These are phyloP conservation scores for Triplophysa bombifrons DNA, from an alignment of 2,797 vertebrate species.

Conservation along the genomic window DNA sequence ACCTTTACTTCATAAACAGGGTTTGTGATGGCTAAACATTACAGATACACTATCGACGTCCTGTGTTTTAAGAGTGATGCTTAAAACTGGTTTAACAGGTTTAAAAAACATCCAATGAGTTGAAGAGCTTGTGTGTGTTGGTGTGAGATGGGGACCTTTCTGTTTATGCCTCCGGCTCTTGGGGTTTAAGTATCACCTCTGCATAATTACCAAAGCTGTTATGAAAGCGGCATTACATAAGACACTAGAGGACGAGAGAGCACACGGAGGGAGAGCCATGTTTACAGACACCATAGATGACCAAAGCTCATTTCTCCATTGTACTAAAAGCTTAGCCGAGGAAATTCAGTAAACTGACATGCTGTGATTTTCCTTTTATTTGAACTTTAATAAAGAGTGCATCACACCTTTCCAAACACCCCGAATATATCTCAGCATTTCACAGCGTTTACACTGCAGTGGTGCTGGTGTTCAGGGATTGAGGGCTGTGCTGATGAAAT, in stretches of 20 bases:
- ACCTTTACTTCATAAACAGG: neutral
- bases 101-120: neutral
- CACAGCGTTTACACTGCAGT: conserved; percentile 27
- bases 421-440: conserved; percentile 1
- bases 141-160: conserved; percentile 42
- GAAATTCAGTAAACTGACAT: neutral
- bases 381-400: no score
- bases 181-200: conserved; percentile 51
- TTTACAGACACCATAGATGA: neutral
- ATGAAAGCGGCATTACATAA: conserved; percentile 73
- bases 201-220: conserved; percentile 67
- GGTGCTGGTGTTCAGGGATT: conserved; percentile 36
- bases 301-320: neutral
- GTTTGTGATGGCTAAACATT: neutral
- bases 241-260: conserved; percentile 35
- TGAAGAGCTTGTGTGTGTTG: conserved; percentile 7
- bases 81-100: conserved; percentile 11
- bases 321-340: neutral
- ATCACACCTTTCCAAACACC: neutral
- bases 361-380: neutral
- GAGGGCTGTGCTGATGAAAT: conserved; percentile 27
- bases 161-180: conserved; percentile 41
- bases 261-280: conserved; percentile 5
- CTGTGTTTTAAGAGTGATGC: neutral
- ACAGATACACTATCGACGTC: no score